Evolutionary conservation across 2,888 invertebrate species (phyloP).

Genomic region (Pammene aurita): DNA sequence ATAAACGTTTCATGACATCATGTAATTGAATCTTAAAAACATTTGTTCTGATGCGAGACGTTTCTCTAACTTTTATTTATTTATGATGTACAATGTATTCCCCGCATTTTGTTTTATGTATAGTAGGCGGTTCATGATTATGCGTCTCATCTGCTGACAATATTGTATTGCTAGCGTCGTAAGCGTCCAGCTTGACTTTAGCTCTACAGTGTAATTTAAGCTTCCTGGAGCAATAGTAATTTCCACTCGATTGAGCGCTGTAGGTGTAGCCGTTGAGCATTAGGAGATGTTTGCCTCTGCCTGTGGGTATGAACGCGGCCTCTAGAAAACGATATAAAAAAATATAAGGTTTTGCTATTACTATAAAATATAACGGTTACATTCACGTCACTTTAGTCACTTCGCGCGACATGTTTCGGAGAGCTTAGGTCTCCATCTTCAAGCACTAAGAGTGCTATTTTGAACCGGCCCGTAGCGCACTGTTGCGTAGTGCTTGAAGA

Average conservation of each 20-base stretch:
- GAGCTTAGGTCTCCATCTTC: too few species aligned
- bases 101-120: slow-evolving; percentile 6
- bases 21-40: too few species aligned
- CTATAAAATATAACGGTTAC: too few species aligned
- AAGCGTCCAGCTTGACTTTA: slow-evolving; percentile 5
- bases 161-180: slow-evolving; percentile 1
- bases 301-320: slow-evolving; percentile 22
- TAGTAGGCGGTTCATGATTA: not conserved
- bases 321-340: slow-evolving; percentile 5
- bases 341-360: too few species aligned
- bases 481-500: too few species aligned
- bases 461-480: too few species aligned
- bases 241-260: slow-evolving; percentile 1
- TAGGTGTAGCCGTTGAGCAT: slow-evolving; percentile 23
- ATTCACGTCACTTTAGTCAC: too few species aligned
- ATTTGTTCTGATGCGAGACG: too few species aligned
- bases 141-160: not conserved
- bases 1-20: too few species aligned
- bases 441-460: too few species aligned
- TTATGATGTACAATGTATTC: not conserved
- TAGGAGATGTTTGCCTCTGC: slow-evolving; percentile 25
- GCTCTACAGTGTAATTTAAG: slow-evolving; percentile 10
- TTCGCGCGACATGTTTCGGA: too few species aligned
- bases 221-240: slow-evolving; percentile 27
- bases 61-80: not conserved